Base-by-base conservation (phyloP, 2,888 invertebrate species). In the Erebia aethiops region DNA sequence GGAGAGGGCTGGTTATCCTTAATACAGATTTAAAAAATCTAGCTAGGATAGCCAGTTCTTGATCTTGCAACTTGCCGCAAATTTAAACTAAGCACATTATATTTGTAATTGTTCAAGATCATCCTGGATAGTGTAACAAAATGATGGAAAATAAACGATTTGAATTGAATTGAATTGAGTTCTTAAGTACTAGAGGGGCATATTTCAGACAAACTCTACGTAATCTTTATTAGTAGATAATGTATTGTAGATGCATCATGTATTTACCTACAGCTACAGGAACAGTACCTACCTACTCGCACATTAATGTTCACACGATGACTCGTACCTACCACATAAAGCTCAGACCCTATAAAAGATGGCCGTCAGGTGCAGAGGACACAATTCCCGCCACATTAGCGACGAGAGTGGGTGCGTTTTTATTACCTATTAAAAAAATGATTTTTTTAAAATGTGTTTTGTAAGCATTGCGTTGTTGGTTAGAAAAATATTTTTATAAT, bases 371-470 rank as follows among this genome's bases (percentile, higher is more conserved):
- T 26, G 14, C 7, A 8, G 4, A 21, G 10, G 46, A 46, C 26
- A 49, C 66, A 7, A 66, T 66, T 66, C 66, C 66, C 66, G 66
- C 57, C 57, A 66, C 21, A 41, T 14, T 21, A 13, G 57, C 57
- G 46, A 57, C 56, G 57, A 56, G 66, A 66, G 57, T 66, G 66
- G 66, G 66, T 66, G 66, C 66, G 66, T 66, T 61, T 11, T 16
- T 56, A 57, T 43, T 56, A 9, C 18, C 7, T 54, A 1, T 10
- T 2, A 66, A 54, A n/a, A 10, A 56, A 1, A 35, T 64, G 1
- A 8, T 41, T 2, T 18, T 35, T 9, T n/a, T 14, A 41, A n/a
- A n/a, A 41, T 21, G 13, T 18, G 14, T 63, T 21, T 63, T 49
- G 7, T n/a, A 35, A 11, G 13, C 14, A 14, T 43, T 61, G n/a